These are phyloP conservation scores for Hippocampus kuda DNA, from an alignment of 2,797 vertebrate genomes.

Conservation along the genomic window DNA sequence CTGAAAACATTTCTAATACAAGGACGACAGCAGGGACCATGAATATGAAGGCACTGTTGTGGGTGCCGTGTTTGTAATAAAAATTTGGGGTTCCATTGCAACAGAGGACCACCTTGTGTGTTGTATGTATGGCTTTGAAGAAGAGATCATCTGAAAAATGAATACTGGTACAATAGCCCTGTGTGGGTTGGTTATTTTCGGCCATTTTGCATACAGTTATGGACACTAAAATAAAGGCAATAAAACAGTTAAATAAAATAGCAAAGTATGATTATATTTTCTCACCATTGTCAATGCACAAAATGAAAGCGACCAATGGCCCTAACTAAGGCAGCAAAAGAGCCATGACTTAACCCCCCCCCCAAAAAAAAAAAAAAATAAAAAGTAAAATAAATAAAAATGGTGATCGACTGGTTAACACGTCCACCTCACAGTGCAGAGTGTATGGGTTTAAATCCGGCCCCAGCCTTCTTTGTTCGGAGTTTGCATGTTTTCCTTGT, in stretches of 20 bases:
- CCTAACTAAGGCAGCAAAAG: slow-evolving; percentile 4
- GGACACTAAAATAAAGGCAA: too few species aligned
- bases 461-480: too few species aligned
- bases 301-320: slow-evolving; percentile 10
- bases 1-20: slow-evolving; percentile 62
- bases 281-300: too few species aligned
- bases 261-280: too few species aligned
- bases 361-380: neutral
- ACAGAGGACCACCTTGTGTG: slow-evolving; percentile 48
- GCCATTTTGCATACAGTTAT: too few species aligned
- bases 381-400: neutral
- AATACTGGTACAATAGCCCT: slow-evolving; percentile 31
- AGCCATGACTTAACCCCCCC: neutral
- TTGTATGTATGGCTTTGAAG: slow-evolving; percentile 33
- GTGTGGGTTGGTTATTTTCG: too few species aligned
- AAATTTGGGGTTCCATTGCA: slow-evolving; percentile 51
- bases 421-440: too few species aligned
- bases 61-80: slow-evolving; percentile 51
- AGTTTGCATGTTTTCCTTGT: too few species aligned
- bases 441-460: too few species aligned
- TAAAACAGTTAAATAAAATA: too few species aligned
- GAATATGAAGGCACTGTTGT: slow-evolving; percentile 39
- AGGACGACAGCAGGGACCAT: slow-evolving; percentile 37
- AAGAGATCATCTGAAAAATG: slow-evolving; percentile 44
- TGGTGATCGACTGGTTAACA: too few species aligned